Evolutionary conservation across 2,888 invertebrate genomes (phyloP).

Genomic region (Chloroclystis v-ata): DNA sequence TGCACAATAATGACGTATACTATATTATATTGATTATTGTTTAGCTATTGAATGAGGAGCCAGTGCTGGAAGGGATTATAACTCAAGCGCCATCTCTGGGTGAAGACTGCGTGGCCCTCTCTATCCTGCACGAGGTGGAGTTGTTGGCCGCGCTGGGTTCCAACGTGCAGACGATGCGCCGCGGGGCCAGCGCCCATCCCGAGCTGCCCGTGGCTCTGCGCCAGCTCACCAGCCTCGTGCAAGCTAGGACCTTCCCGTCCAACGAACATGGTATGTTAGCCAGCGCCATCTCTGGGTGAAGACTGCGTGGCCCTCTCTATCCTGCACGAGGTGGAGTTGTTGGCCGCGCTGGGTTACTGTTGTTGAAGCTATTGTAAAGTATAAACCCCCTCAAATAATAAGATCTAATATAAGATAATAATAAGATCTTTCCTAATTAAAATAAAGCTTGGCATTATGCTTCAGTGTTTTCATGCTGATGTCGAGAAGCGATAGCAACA

Average conservation of each 20-base stretch:
- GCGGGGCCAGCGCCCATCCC: conserved; percentile 83
- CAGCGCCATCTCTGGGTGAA: conserved; percentile 82
- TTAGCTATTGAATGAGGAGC: conserved; percentile 66
- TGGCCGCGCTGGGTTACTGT: conserved; percentile 80
- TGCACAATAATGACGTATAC: no score
- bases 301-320: conserved; percentile 86
- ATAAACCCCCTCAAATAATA: no score
- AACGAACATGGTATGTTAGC: conserved; percentile 45
- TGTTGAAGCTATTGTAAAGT: not conserved
- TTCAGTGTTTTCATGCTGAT: no score
- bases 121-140: conserved; percentile 87
- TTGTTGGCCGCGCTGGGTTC: conserved; percentile 83
- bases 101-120: conserved; percentile 84
- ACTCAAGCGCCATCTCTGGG: conserved; percentile 83
- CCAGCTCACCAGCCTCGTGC: conserved; percentile 79
- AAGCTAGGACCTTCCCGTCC: conserved; percentile 33
- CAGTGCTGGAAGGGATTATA: conserved; percentile 82
- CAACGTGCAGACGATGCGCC: conserved; percentile 81
- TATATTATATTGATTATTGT: no score
- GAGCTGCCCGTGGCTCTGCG: conserved; percentile 83
- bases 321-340: conserved; percentile 86
- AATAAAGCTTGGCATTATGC: no score
- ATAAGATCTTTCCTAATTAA: no score
- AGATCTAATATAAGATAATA: no score
- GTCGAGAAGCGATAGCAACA: no score